These are phyloP conservation scores for Argya squamiceps DNA, from an alignment of 2,797 vertebrate genomes.

Conservation along the genomic window DNA sequence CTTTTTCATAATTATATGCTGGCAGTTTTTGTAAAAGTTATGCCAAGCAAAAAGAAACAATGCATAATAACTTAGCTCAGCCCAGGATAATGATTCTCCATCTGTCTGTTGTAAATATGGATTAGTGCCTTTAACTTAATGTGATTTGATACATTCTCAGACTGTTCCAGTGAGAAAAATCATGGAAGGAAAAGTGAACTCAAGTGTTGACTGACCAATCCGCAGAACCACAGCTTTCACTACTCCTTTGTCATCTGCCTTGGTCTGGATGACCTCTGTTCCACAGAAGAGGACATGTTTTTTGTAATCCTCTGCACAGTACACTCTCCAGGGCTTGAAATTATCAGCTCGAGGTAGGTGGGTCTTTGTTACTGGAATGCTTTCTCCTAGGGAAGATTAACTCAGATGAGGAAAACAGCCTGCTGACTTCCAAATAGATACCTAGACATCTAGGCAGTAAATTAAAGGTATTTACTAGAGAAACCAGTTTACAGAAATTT, in stretches of 20 bases:
- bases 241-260: background rate
- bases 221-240: conserved; percentile 76
- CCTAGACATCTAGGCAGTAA: background rate
- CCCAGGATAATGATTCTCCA: background rate
- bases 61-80: background rate
- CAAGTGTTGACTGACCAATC: conserved; percentile 69
- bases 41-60: background rate
- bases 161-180: background rate
- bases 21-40: background rate
- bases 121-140: background rate
- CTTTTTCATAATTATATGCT: background rate
- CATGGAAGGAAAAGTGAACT: background rate
- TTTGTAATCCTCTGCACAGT: conserved; percentile 72
- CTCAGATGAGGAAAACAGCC: background rate
- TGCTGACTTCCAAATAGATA: background rate
- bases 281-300: conserved; percentile 80
- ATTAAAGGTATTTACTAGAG: background rate
- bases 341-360: conserved; percentile 40
- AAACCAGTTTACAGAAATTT: background rate
- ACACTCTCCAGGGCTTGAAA: conserved; percentile 68
- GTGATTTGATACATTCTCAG: background rate
- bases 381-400: conserved; percentile 76
- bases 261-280: conserved; percentile 80
- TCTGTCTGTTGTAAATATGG: background rate
- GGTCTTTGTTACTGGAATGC: conserved; percentile 79